phyloP scores from a whole-genome alignment of 2,888 invertebrate genomes.

The Drosophila hamatofila region DNA sequence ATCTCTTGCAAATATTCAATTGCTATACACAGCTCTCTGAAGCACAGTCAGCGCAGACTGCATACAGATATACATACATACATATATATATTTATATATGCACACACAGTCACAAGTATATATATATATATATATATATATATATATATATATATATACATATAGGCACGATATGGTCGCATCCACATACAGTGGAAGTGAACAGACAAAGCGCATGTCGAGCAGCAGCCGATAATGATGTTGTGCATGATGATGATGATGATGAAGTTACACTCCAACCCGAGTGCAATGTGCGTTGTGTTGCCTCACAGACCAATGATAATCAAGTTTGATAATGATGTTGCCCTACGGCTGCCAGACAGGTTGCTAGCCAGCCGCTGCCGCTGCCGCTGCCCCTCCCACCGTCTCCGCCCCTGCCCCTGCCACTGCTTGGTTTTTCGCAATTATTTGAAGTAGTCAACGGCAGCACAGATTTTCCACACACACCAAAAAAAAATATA shows the following conservation, averaged over 20 bases:
- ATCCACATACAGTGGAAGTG: constrained; percentile 57
- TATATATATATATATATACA: constrained; percentile 17
- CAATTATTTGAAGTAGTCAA: constrained; percentile 71
- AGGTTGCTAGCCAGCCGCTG: constrained; percentile 37
- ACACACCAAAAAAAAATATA: constrained; percentile 4
- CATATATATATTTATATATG: constrained; percentile 15
- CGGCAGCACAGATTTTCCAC: constrained; percentile 51
- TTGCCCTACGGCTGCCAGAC: constrained; percentile 67
- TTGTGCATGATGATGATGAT: constrained; percentile 27
- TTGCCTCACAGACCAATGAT: constrained; percentile 41
- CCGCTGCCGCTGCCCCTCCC: neutral
- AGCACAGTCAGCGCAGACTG: constrained; percentile 67
- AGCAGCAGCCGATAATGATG: constrained; percentile 32
- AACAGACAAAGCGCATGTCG: constrained; percentile 78
- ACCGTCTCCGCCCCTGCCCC: neutral
- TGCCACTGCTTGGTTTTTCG: constrained; percentile 41
- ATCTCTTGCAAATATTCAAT: constrained; percentile 82
- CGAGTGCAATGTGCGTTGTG: constrained; percentile 55
- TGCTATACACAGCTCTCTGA: constrained; percentile 72
- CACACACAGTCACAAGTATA: neutral
- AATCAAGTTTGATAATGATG: constrained; percentile 66
- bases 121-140: constrained; percentile 12
- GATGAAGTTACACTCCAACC: constrained; percentile 35
- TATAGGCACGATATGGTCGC: constrained; percentile 49
- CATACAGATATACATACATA: constrained; percentile 23